Base-by-base conservation (phyloP, 2,888 invertebrate species). In the Deroplatys truncata region DNA sequence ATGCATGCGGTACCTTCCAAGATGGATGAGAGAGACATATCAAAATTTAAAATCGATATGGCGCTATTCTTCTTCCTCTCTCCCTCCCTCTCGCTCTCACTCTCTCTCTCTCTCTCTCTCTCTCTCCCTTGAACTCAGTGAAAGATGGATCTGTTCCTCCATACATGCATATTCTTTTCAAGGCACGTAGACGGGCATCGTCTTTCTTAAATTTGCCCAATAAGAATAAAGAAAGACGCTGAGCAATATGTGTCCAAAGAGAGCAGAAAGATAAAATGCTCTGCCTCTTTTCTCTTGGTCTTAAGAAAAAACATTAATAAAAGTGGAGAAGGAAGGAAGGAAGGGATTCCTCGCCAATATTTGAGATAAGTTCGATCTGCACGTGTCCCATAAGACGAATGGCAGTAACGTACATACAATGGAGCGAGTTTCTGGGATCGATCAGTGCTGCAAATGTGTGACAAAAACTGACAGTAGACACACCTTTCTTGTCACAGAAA, bases 391-490 rank as follows among this genome's bases (percentile, higher is more conserved):
- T 5, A 25, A 72, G 56, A 72, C 56, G 56, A 25, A 72, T 72
- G 56, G 56, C 56, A 72, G 56, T 72, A 72, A 72, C 16, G 56
- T 72, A 72, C 56, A 72, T 72, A 72, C 56, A 72, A 72, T 72
- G 56, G 56, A 72, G 56, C 56, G 56, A 72, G 56, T 72, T 72
- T 72, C 25, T 20, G 20, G 56, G 56, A 72, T 72, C 56, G 56
- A 72, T 72, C 56, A 72, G 56, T 7, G 56, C 56, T 25, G 56
- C 56, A 72, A 35, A 83, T 29, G 87, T 49, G 86, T 87, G 87
- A 87, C 87, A 87, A 87, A 87, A 82, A 87, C 35, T 87, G 87
- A 87, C 87, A 82, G 35, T n/a, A 25, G 83, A 25, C 87, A 28
- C 87, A 87, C 87, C 87, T 87, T 49, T 49, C 49, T 82, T 82